Evolutionary conservation across 2,113 vertebrate species (phyloP).

Genomic region (Rafetus swinhoei): DNA sequence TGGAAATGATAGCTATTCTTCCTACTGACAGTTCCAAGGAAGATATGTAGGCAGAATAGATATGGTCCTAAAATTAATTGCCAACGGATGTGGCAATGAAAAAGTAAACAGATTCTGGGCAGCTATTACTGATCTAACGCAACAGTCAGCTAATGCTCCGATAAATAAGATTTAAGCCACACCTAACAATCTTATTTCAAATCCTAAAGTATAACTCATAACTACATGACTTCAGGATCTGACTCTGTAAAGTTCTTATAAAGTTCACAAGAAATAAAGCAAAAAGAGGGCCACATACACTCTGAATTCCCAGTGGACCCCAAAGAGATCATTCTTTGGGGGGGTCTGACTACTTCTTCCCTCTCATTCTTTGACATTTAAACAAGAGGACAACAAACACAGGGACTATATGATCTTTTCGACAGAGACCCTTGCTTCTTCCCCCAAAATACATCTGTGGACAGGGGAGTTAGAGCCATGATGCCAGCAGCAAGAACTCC

Average conservation of each 20-base stretch:
- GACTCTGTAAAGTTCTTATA: not conserved
- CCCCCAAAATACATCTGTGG: not conserved
- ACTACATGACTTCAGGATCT: not conserved
- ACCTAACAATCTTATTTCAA: not conserved
- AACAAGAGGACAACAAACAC: not conserved
- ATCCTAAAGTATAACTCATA: not conserved
- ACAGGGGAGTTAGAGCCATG: not conserved
- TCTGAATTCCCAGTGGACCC: not conserved
- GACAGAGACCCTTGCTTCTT: not conserved
- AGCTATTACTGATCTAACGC: rapidly evolving
- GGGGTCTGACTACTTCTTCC: not conserved
- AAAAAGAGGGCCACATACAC: not conserved
- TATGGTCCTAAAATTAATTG: rapidly evolving
- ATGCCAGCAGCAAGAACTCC: not conserved
- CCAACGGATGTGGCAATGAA: not conserved
- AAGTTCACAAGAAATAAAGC: not conserved
- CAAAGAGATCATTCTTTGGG: not conserved
- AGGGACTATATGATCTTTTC: not conserved
- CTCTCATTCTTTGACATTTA: not conserved
- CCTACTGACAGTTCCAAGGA: not conserved
- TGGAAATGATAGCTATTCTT: not conserved
- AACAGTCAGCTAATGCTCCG: not conserved
- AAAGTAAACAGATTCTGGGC: not conserved
- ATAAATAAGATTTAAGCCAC: not conserved
- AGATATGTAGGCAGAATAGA: not conserved